Base-by-base conservation (phyloP, 2,113 vertebrate genomes). In the Eolophus roseicapilla region DNA sequence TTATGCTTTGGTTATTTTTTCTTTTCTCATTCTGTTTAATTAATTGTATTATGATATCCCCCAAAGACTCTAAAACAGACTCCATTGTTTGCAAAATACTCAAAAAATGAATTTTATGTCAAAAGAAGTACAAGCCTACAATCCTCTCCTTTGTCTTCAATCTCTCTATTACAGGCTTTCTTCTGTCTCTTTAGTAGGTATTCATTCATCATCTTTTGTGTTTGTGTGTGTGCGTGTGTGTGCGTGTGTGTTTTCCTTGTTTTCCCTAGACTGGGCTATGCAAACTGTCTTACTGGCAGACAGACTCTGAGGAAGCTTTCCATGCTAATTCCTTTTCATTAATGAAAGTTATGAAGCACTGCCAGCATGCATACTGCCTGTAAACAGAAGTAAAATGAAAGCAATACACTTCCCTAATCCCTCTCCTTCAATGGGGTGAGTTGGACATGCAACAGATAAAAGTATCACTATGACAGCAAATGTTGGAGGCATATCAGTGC, bases 31-130 rank as follows among this genome's bases (percentile, higher is more conserved):
- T 88, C n/a, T 7, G 7, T 14, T 92, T 87, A 82, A 77, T 88
- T 83, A 69, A 62, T 84, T 93, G 70, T 41, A 19, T 70, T 86
- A 80, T 29, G 46, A 28, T 37, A 79, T 18, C 53, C 31, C 33
- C 63, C 17, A 62, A 89, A 84, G 47, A 60, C 57, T 91, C 35
- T 79, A 60, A 91, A 82, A 6, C 44, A 90, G 74, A 62, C 44
- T 65, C 37, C 21, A 76, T 71, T 95, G 59, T 94, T 93, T 87
- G 63, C 49, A 91, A 87, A 92, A 91, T 57, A 49, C 53, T 75
- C 7, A 67, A 67, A 65, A 93, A 57, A 71, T 11, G 21, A 64
- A 62, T 63, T 93, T 83, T 79, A 64, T 95, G 75, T 82, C 53
- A 52, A 87, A 68, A 91, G 74, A 91, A 89, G 17, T 81, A 75